Conservation (phyloP, 1,140 invertebrate genomes). For the Antheraea mylitta region DNA sequence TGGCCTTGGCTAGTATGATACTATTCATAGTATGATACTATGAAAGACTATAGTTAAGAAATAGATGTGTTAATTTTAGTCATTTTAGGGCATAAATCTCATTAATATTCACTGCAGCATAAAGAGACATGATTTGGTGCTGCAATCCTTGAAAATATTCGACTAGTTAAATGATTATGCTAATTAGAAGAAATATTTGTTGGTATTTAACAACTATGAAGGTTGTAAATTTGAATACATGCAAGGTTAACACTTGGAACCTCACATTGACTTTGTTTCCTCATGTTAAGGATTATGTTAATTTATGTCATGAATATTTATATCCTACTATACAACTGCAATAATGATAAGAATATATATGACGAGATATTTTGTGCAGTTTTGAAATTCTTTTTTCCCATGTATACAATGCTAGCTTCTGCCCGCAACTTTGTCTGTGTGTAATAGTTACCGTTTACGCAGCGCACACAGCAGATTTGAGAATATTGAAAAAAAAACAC, state of each 20-base stretch:
- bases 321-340: neutral
- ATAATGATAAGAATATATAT: neutral
- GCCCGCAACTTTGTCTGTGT: too few relatives aligned
- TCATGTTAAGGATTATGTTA: neutral
- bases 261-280: neutral
- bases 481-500: too few relatives aligned
- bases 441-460: too few relatives aligned
- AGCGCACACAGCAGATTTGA: too few relatives aligned
- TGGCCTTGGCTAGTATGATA: too few relatives aligned
- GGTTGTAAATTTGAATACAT: neutral
- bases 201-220: neutral
- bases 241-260: neutral
- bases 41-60: too few relatives aligned
- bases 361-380: neutral
- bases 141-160: neutral
- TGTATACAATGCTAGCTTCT: too few relatives aligned
- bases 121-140: too few relatives aligned
- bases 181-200: neutral
- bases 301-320: neutral
- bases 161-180: conserved; percentile 10
- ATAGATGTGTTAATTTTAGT: too few relatives aligned
- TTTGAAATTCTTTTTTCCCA: neutral
- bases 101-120: too few relatives aligned
- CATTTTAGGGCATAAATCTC: too few relatives aligned
- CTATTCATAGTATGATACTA: too few relatives aligned